Percentiles rank a stretch among this genome's conserved stretches.
phyloP scores from a whole-genome alignment of 2,113 vertebrate species.

The Antigone vipio region DNA sequence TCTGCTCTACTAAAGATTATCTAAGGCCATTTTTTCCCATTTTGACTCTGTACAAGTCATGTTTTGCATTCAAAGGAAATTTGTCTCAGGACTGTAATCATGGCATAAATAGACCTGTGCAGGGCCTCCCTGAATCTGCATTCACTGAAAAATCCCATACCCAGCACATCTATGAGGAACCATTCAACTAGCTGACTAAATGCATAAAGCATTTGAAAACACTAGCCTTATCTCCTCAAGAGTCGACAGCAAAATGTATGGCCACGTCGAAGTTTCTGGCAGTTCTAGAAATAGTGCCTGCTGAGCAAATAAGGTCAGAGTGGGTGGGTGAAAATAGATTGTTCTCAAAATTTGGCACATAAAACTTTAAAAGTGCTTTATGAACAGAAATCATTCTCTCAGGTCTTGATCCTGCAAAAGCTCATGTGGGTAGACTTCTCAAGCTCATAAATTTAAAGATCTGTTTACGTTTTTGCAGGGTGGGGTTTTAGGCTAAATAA shows the following conservation, averaged over 20 bases:
- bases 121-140: constrained; percentile 33
- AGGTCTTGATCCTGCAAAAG: constrained; percentile 46
- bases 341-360: constrained; percentile 63
- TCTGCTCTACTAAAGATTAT: constrained; percentile 13
- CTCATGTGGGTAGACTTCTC: constrained; percentile 16
- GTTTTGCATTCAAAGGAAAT: constrained; percentile 43
- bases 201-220: constrained; percentile 52
- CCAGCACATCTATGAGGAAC: neutral
- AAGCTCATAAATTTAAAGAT: constrained; percentile 25
- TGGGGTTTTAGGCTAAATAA: constrained; percentile 24
- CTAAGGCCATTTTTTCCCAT: neutral
- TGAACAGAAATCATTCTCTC: constrained; percentile 51
- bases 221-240: constrained; percentile 51
- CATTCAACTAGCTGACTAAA: constrained; percentile 44
- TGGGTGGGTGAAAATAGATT: constrained; percentile 54
- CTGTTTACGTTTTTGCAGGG: neutral
- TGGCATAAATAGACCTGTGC: constrained; percentile 35
- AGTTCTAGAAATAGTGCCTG: constrained; percentile 54
- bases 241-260: constrained; percentile 50
- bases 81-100: constrained; percentile 35
- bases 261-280: constrained; percentile 48
- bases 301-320: constrained; percentile 60
- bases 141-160: constrained; percentile 27
- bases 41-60: constrained; percentile 26
- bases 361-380: constrained; percentile 58